phyloP scores from a whole-genome alignment of 1,140 invertebrate species.

The Pygmarrhopalites habei region DNA sequence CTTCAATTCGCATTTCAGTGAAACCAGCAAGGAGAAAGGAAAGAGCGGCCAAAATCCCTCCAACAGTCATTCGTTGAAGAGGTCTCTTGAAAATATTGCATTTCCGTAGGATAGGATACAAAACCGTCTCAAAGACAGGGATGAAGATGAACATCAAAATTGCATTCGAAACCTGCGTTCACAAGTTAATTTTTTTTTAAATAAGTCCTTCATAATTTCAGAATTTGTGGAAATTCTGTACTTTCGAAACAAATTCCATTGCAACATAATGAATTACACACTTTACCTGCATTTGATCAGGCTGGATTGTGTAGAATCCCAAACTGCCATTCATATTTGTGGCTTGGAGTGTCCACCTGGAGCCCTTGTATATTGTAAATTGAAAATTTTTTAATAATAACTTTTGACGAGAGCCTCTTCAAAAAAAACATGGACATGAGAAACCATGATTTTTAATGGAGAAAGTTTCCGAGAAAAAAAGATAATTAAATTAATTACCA shows the following conservation, averaged over 20 bases:
- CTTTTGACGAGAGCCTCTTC: too few relatives aligned
- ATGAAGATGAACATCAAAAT: slow-evolving; percentile 53
- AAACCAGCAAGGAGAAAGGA: slow-evolving; percentile 54
- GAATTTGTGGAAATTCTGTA: too few relatives aligned
- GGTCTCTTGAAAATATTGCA: slow-evolving; percentile 44
- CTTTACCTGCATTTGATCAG: slow-evolving; percentile 50
- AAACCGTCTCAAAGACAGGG: slow-evolving; percentile 51
- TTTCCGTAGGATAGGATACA: slow-evolving; percentile 45
- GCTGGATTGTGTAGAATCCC: slow-evolving; percentile 43
- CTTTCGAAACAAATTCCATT: too few relatives aligned
- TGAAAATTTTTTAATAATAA: background rate
- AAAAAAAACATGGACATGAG: too few relatives aligned
- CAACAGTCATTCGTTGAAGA: slow-evolving; percentile 53
- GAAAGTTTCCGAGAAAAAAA: too few relatives aligned
- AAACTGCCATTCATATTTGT: slow-evolving; percentile 50
- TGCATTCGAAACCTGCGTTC: slow-evolving; percentile 50
- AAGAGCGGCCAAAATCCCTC: slow-evolving; percentile 52
- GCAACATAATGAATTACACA: too few relatives aligned
- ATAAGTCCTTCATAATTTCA: too few relatives aligned
- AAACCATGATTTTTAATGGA: too few relatives aligned
- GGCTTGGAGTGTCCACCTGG: slow-evolving; percentile 55
- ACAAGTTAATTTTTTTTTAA: too few relatives aligned
- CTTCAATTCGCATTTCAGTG: slow-evolving; percentile 52
- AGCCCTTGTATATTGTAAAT: slow-evolving; percentile 45
- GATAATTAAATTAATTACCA: too few relatives aligned